Base-by-base conservation (phyloP, 1,140 invertebrate genomes). In the Trichonephila clavipes region DNA sequence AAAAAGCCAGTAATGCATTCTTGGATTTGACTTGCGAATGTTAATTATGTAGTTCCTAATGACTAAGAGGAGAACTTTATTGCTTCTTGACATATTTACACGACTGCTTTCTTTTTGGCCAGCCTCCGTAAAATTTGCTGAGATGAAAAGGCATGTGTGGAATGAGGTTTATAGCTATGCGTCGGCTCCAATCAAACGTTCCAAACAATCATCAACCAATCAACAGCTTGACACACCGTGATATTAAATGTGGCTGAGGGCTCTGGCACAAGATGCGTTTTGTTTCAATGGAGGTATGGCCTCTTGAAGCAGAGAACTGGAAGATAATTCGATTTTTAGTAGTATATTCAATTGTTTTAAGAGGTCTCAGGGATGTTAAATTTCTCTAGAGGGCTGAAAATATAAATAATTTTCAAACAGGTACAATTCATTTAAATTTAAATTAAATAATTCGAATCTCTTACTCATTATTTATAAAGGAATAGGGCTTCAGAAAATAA, bases 121-220 rank as follows among this genome's bases (percentile, higher is more conserved):
- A 24, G 14, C 28, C 28, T 18, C 28, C 28, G 12, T 77, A 34
- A 77, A 72, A 77, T 34, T 10, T 24, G 16, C 10, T 6, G 21
- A 58, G 21, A 58, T 85, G 21, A 85, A 85, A 58, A 85, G 51
- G 44, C 82, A 85, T 58, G 82, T 16, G 18, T 21, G 82, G 86
- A 88, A 62, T 88, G 86, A 62, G 16, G 86, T 88, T 66, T 62
- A 40, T 19, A 62, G 24, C 34, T 16, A 88, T 40, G 18, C 34
- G 86, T 19, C 86, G 61, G 61, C 86, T 88, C 34, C 61, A 88
- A 59, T 85, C 82, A 85, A 88, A 88, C 34, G 86, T 40, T 6
- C 12, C 6, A 19, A 64, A 66, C 86, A 88, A 88, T 88, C 86
- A 66, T 88, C 62, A 40, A 44, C 59, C 62, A 88, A 64, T 88